phyloP scores from a whole-genome alignment of 2,888 invertebrate species.

The Nephrotoma appendiculata region DNA sequence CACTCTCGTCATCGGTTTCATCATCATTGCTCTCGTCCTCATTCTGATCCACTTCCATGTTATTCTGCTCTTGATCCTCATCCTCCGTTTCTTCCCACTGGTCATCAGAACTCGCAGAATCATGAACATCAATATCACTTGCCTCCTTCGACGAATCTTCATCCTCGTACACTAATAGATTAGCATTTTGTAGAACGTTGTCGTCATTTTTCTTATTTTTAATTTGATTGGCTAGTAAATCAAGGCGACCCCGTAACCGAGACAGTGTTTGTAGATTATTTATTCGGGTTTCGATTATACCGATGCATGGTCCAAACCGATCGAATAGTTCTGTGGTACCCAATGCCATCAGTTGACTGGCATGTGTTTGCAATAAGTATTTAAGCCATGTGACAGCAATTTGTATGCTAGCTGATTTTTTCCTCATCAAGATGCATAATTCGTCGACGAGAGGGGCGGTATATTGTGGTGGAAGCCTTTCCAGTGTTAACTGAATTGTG shows the following conservation, averaged over 20 bases:
- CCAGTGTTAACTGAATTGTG: slow-evolving; percentile 58
- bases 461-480: slow-evolving; percentile 58
- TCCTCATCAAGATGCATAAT: slow-evolving; percentile 49
- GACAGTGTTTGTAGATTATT: slow-evolving; percentile 26
- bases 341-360: slow-evolving; percentile 29
- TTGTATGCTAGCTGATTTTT: slow-evolving; percentile 41
- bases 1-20: slow-evolving; percentile 17
- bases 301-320: slow-evolving; percentile 28
- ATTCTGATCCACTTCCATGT: slow-evolving; percentile 18
- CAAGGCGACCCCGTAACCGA: slow-evolving; percentile 29
- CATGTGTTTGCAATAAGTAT: slow-evolving; percentile 24
- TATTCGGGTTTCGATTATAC: slow-evolving; percentile 29
- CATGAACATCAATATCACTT: background rate
- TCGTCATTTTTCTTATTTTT: slow-evolving; percentile 23
- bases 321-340: slow-evolving; percentile 25
- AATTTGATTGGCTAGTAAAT: slow-evolving; percentile 29
- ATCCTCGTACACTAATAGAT: slow-evolving; percentile 25
- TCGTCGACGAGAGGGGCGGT: slow-evolving; percentile 59
- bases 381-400: slow-evolving; percentile 26
- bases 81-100: slow-evolving; percentile 6
- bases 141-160: slow-evolving; percentile 18
- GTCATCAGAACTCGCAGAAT: slow-evolving; percentile 5
- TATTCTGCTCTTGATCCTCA: slow-evolving; percentile 13
- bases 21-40: slow-evolving; percentile 18
- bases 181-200: slow-evolving; percentile 22